Evolutionary conservation across 2,797 vertebrate genomes (phyloP).

Genomic region (Thunnus albacares): DNA sequence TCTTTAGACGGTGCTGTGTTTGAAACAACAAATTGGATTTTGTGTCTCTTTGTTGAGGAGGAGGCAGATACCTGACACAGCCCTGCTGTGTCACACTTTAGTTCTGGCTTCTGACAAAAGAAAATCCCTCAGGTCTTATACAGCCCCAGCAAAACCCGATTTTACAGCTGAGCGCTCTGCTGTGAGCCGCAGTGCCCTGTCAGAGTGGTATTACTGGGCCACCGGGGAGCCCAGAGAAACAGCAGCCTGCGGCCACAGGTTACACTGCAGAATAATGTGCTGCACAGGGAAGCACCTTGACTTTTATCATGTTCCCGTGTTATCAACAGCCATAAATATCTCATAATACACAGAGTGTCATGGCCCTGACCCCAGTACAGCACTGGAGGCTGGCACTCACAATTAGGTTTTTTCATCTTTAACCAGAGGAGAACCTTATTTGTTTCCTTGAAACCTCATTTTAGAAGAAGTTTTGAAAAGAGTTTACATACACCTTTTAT

Average conservation of each 20-base stretch:
- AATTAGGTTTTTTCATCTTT: background rate
- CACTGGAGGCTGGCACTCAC: background rate
- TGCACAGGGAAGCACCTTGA: constrained; percentile 43
- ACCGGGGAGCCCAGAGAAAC: constrained; percentile 16
- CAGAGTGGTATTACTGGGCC: constrained; percentile 26
- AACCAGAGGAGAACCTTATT: background rate
- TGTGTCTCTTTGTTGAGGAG: constrained; percentile 18
- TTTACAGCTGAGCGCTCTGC: constrained; percentile 55
- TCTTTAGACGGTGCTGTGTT: constrained; percentile 10
- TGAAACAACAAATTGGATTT: constrained; percentile 50
- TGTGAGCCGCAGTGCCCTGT: constrained; percentile 21
- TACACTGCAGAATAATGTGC: constrained; percentile 20
- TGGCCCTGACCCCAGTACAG: constrained; percentile 34
- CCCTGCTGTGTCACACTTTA: constrained; percentile 25
- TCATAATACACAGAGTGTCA: constrained; percentile 1
- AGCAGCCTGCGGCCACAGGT: constrained; percentile 32
- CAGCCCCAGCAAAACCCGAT: constrained; percentile 37
- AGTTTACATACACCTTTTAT: too few species aligned
- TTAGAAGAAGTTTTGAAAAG: background rate
- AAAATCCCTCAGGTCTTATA: constrained; percentile 49
- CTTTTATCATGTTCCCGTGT: constrained; percentile 56
- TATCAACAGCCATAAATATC: constrained; percentile 60
- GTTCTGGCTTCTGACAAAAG: constrained; percentile 46
- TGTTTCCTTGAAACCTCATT: constrained; percentile 11
- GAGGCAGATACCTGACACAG: constrained; percentile 32